Percentiles rank a stretch among this genome's conserved stretches.
phyloP scores from a whole-genome alignment of 1,140 invertebrate species.

The Cotesia vestalis region DNA sequence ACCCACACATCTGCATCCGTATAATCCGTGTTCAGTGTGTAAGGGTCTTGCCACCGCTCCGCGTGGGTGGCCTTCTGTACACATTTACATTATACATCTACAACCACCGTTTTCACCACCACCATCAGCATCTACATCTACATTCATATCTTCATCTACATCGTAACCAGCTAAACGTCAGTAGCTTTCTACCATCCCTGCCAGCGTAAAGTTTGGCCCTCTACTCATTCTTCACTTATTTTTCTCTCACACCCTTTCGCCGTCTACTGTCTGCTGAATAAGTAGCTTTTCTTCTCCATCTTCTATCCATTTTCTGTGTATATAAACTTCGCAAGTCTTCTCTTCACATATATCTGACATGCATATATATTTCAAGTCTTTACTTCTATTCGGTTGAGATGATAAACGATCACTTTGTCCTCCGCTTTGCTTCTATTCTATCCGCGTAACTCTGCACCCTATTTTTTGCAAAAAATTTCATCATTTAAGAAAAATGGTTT shows the following conservation, averaged over 20 bases:
- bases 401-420: slow-evolving; percentile 49
- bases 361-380: slow-evolving; percentile 16
- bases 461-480: slow-evolving; percentile 29
- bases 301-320: no score
- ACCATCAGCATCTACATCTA: slow-evolving; percentile 22
- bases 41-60: slow-evolving; percentile 33
- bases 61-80: slow-evolving; percentile 54
- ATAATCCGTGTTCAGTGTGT: slow-evolving; percentile 17
- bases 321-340: neutral
- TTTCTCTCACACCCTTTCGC: no score
- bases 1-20: neutral
- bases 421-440: slow-evolving; percentile 35
- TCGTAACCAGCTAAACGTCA: slow-evolving; percentile 19
- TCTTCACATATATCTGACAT: slow-evolving; percentile 12
- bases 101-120: slow-evolving; percentile 19
- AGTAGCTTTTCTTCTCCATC: no score
- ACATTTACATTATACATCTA: no score
- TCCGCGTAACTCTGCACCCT: slow-evolving; percentile 42
- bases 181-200: slow-evolving; percentile 15
- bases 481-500: slow-evolving; percentile 16
- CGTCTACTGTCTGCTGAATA: no score
- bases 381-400: slow-evolving; percentile 40
- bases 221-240: slow-evolving; percentile 5
- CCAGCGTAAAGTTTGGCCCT: neutral
- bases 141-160: slow-evolving; percentile 18